These are phyloP conservation scores for Pardosa pseudoannulata DNA, from an alignment of 2,888 invertebrate species.

Conservation along the genomic window DNA sequence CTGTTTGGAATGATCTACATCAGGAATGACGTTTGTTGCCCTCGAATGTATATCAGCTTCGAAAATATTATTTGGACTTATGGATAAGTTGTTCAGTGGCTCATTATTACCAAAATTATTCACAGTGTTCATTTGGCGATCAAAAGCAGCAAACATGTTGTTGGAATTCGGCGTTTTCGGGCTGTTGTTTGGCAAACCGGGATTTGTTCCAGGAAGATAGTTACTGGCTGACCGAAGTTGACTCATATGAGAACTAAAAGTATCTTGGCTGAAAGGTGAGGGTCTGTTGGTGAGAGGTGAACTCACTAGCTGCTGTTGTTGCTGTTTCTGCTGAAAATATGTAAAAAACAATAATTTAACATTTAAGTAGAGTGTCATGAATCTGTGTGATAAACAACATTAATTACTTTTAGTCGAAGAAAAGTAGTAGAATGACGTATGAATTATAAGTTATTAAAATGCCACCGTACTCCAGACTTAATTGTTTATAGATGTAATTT, in stretches of 20 bases:
- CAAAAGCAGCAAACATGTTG: slow-evolving; percentile 35
- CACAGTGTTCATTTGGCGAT: slow-evolving; percentile 26
- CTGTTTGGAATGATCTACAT: slow-evolving; percentile 24
- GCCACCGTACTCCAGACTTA: too few relatives aligned
- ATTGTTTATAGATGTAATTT: too few relatives aligned
- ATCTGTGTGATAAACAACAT: neutral
- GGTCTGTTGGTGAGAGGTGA: slow-evolving; percentile 21
- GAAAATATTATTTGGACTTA: slow-evolving; percentile 49
- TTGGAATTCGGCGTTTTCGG: slow-evolving; percentile 33
- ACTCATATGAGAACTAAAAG: slow-evolving; percentile 37
- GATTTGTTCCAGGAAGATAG: slow-evolving; percentile 29
- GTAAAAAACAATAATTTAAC: too few relatives aligned
- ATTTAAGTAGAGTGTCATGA: neutral
- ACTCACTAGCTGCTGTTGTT: slow-evolving; percentile 28
- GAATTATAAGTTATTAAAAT: too few relatives aligned
- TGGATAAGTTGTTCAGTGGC: slow-evolving; percentile 7
- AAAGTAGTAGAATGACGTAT: too few relatives aligned
- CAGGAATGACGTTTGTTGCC: slow-evolving; percentile 4
- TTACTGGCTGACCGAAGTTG: slow-evolving; percentile 20
- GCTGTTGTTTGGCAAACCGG: slow-evolving; percentile 5
- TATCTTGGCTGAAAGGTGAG: slow-evolving; percentile 37
- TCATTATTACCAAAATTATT: neutral
- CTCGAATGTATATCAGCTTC: slow-evolving; percentile 20
- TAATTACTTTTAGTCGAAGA: too few relatives aligned
- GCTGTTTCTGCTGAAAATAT: slow-evolving; percentile 36